These are phyloP conservation scores for Aspidiotus rigidus DNA, from an alignment of 2,888 invertebrate genomes.

Conservation along the genomic window DNA sequence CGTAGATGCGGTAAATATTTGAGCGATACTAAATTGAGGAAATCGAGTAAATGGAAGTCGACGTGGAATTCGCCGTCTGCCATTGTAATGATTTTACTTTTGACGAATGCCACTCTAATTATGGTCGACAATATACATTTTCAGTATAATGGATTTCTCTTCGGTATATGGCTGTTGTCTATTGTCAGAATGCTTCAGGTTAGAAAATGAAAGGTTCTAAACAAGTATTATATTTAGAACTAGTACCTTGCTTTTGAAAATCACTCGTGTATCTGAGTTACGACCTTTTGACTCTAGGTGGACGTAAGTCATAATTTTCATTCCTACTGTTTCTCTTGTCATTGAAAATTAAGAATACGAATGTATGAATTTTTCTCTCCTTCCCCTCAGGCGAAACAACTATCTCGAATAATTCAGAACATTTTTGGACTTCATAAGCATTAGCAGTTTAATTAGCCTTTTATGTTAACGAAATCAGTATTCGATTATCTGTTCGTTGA, in stretches of 20 bases:
- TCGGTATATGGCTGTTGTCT: slow-evolving; percentile 73
- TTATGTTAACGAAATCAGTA: no score
- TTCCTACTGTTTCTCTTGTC: background rate
- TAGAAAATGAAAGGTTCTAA: background rate
- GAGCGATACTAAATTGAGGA: slow-evolving; percentile 41
- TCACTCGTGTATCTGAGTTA: no score
- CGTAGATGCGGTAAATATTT: slow-evolving; percentile 50
- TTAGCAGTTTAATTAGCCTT: no score
- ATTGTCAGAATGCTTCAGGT: slow-evolving; percentile 60
- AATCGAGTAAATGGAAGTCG: slow-evolving; percentile 46
- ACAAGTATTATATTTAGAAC: no score
- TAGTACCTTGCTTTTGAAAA: no score
- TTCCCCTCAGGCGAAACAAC: background rate
- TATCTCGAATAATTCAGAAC: no score
- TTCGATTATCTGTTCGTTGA: no score
- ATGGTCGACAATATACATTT: slow-evolving; percentile 96
- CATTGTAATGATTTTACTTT: slow-evolving; percentile 28
- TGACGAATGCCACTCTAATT: slow-evolving; percentile 70
- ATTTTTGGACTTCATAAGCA: no score
- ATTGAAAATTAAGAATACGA: slow-evolving; percentile 22
- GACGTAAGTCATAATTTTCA: background rate
- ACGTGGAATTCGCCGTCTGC: slow-evolving; percentile 40
- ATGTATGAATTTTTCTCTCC: background rate
- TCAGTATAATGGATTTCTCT: slow-evolving; percentile 95
- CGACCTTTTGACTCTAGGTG: no score